phyloP scores from a whole-genome alignment of 1,140 invertebrate species.

The roundworm (Caenorhabditis elegans) region WBcel235 BX284602.5:6777501-6778000 shows the following conservation, averaged over 20 bases:
- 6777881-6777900: no score
- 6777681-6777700: constrained; percentile 99
- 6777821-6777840: constrained; percentile 78
- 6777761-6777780: not conserved
- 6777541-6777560: constrained; percentile 90
- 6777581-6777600: constrained; percentile 42
- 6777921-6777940: not conserved
- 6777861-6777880: no score
- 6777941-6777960: not conserved
- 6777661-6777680: constrained; percentile 99
- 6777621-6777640: constrained; percentile 63
- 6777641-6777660: constrained; percentile 93
- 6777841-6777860: no score
- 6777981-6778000: not conserved
- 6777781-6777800: constrained; percentile 79
- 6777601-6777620: constrained; percentile 66
- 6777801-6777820: constrained; percentile 87
- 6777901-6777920: not conserved
- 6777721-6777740: constrained; percentile 78
- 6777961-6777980: not conserved
- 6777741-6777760: constrained; percentile 79
- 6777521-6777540: constrained; percentile 94
- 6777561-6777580: not conserved
- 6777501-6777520: constrained; percentile 92
- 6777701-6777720: constrained; percentile 94